Base-by-base conservation (phyloP, 2,888 invertebrate genomes). In the Cheilosia vulpina region DNA sequence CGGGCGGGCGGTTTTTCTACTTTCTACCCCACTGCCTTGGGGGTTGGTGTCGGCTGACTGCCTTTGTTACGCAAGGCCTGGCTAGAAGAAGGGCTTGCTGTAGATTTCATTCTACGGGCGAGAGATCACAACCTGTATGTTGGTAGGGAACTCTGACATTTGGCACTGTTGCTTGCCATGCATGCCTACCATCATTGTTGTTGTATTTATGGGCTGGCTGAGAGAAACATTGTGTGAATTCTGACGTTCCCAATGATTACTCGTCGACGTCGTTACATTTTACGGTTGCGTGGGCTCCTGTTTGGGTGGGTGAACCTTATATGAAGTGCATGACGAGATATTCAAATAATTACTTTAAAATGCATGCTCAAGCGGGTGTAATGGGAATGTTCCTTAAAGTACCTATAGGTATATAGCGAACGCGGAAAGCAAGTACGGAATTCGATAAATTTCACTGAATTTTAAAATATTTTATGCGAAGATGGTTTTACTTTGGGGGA, bases 151-250 rank as follows among this genome's bases (percentile, higher is more conserved):
- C 55, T 57, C 62, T 78, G 79, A 79, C 79, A 84, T 84, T 84
- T 79, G 79, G 83, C 83, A 84, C 84, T 84, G 84, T 84, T 84
- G 84, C 84, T 84, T 80, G 65, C 41, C 53, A 17, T 34, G 34
- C 17, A 41, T 31, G n/a, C 21, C 27, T 31, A 55, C 31, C 24
- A 31, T 58, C 41, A n/a, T 43, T 58, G 24, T 77, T 66, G 24
- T 60, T 41, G 24, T 24, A 2, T 4, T 21, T 21, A 13, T 13
- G 19, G 11, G 24, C 19, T 6, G 13, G 15, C 11, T 15, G 47
- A 47, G 69, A 65, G 76, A 69, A 71, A 71, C 77, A 57, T 63
- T 79, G 83, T 83, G 68, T 83, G 62, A 73, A 79, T 79, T 83
- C 78, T 79, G 73, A 79, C 79, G 83, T 78, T 78, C 62, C 66